A percentile compares a stretch with the other conserved stretches of the same genome.
phyloP scores from a whole-genome alignment of 2,113 vertebrate genomes.

The Trogon melanurus region DNA sequence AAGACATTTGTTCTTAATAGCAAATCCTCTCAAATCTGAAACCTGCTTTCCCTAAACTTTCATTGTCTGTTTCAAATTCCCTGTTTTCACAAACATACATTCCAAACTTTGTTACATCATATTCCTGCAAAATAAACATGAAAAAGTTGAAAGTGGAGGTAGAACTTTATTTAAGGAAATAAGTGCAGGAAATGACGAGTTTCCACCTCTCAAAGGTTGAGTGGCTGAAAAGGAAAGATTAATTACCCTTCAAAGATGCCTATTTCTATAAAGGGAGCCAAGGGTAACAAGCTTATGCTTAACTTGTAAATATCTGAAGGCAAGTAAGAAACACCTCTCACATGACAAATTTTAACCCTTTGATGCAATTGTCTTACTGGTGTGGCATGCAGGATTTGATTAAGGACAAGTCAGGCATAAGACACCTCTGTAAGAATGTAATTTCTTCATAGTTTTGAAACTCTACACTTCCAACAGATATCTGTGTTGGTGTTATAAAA shows the following conservation, averaged over 20 bases:
- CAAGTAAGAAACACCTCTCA: not conserved
- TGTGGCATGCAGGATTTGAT: not conserved
- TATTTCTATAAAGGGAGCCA: constrained; percentile 12
- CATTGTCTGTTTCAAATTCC: not conserved
- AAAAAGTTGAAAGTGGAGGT: not conserved
- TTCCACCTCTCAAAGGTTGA: not conserved
- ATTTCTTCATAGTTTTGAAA: not conserved
- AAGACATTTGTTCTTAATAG: not conserved
- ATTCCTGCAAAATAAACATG: not conserved
- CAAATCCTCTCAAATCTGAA: not conserved
- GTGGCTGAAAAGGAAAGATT: constrained; percentile 13
- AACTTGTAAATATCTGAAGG: not conserved
- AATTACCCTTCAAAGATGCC: constrained; percentile 10
- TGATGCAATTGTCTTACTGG: not conserved
- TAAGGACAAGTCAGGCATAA: not conserved
- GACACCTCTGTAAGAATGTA: accelerated
- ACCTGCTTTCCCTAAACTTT: not conserved
- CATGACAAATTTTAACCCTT: not conserved
- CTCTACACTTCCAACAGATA: not conserved
- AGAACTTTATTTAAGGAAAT: constrained; percentile 6
- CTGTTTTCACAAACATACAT: not conserved
- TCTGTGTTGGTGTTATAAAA: not conserved
- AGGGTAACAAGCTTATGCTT: not conserved
- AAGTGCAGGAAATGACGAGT: not conserved
- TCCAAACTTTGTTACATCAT: not conserved